A percentile compares a stretch with the other conserved stretches of the same genome.
These are phyloP conservation scores for Choristoneura fumiferana DNA, from an alignment of 1,140 invertebrate species.

Conservation along the genomic window DNA sequence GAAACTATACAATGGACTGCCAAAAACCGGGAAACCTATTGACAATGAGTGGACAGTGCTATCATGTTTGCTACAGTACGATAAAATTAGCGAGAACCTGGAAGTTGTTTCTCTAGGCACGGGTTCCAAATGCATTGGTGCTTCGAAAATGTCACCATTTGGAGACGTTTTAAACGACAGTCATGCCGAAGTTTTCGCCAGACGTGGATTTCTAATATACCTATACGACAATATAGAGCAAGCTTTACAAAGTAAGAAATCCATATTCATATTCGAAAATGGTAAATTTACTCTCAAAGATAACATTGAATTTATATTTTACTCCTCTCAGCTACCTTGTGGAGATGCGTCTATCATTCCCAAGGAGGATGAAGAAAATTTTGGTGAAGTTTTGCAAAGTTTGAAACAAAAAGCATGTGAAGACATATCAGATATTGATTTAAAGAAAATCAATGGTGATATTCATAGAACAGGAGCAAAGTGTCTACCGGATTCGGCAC, in stretches of 20 bases:
- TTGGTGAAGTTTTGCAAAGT: slow-evolving; percentile 46
- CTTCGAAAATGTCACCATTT: slow-evolving; percentile 81
- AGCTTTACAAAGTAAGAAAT: slow-evolving; percentile 51
- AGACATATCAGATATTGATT: slow-evolving; percentile 35
- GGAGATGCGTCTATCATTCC: slow-evolving; percentile 96
- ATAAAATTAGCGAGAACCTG: slow-evolving; percentile 55
- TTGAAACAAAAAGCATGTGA: slow-evolving; percentile 35
- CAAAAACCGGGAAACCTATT: slow-evolving; percentile 89
- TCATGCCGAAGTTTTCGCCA: slow-evolving; percentile 93
- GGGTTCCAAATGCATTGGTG: slow-evolving; percentile 94
- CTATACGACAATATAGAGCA: slow-evolving; percentile 83
- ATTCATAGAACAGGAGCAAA: slow-evolving; percentile 94
- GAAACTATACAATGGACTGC: slow-evolving; percentile 76
- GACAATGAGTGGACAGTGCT: slow-evolving; percentile 92
- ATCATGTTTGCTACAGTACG: slow-evolving; percentile 83
- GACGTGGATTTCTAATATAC: slow-evolving; percentile 90
- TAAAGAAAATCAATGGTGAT: slow-evolving; percentile 76
- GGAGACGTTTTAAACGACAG: slow-evolving; percentile 92
- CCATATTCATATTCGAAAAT: slow-evolving; percentile 57
- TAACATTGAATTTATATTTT: slow-evolving; percentile 90
- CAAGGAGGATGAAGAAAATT: slow-evolving; percentile 65
- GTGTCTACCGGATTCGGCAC: slow-evolving; percentile 80
- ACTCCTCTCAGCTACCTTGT: slow-evolving; percentile 92
- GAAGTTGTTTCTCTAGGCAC: slow-evolving; percentile 90
- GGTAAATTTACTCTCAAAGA: slow-evolving; percentile 77